Evolutionary conservation across 1,140 invertebrate species (phyloP).

Genomic region (Drosophila mauritiana): DNA sequence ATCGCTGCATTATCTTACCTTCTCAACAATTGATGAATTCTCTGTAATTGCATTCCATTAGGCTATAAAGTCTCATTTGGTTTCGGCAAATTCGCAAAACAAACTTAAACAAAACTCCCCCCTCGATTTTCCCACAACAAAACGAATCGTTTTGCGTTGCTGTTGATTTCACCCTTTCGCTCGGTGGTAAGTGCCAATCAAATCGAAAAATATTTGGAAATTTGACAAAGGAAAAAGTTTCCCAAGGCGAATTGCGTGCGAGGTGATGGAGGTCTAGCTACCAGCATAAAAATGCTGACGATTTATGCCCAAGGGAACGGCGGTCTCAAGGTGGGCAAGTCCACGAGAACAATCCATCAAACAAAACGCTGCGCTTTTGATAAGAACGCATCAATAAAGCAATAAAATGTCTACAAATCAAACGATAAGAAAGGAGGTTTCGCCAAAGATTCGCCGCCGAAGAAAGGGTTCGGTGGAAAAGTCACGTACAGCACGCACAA

Average conservation of each 20-base stretch:
- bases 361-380: slow-evolving; percentile 74
- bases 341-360: slow-evolving; percentile 75
- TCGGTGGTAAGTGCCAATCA: slow-evolving; percentile 71
- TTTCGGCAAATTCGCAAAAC: slow-evolving; percentile 33
- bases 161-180: slow-evolving; percentile 45
- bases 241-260: slow-evolving; percentile 78
- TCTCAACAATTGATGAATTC: not conserved
- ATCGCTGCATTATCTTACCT: too few species aligned
- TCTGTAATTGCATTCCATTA: slow-evolving; percentile 4
- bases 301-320: slow-evolving; percentile 28
- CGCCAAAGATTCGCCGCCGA: slow-evolving; percentile 48
- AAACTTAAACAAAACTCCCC: slow-evolving; percentile 17
- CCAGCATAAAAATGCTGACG: slow-evolving; percentile 81
- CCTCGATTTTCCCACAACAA: slow-evolving; percentile 56
- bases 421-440: slow-evolving; percentile 70
- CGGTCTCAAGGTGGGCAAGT: slow-evolving; percentile 45
- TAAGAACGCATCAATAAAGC: slow-evolving; percentile 82
- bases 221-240: slow-evolving; percentile 77
- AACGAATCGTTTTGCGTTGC: slow-evolving; percentile 44
- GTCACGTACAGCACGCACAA: slow-evolving; percentile 80
- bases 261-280: slow-evolving; percentile 47
- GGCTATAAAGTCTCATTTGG: slow-evolving; percentile 16
- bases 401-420: slow-evolving; percentile 84
- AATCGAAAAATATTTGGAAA: slow-evolving; percentile 59
- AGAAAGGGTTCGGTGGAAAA: slow-evolving; percentile 77